Conservation (phyloP, 1,140 invertebrate species). For the Dendroctonus valens region DNA sequence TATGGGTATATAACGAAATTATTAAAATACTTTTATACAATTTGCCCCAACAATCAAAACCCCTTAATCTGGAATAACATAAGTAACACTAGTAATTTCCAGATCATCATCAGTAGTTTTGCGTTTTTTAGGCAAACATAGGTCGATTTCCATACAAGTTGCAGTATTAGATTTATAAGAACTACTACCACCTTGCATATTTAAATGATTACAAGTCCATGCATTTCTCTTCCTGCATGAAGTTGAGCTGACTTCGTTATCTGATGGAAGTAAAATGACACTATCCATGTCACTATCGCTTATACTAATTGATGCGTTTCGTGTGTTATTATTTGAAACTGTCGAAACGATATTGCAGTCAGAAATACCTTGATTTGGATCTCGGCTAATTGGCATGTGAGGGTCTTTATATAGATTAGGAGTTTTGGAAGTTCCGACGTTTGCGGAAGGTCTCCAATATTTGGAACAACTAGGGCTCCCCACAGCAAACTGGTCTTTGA, state of each 20-base stretch:
- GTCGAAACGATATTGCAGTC: no score
- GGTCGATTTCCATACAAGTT: background rate
- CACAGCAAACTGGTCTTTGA: background rate
- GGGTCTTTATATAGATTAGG: no score
- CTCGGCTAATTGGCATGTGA: no score
- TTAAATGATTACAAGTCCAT: background rate
- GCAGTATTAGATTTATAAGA: background rate
- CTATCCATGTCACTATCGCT: background rate
- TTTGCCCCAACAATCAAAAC: background rate
- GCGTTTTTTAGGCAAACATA: background rate
- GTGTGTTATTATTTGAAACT: no score
- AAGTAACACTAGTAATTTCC: constrained; percentile 8
- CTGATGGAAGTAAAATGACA: background rate
- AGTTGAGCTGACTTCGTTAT: background rate
- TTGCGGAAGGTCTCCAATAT: no score
- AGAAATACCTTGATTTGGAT: no score
- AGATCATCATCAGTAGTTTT: constrained; percentile 10
- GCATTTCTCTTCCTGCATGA: background rate
- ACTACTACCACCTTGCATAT: background rate
- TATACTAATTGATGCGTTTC: no score
- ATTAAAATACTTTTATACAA: background rate
- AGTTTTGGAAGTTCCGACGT: no score
- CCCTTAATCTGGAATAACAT: constrained; percentile 6
- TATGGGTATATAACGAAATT: background rate
- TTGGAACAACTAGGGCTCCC: no score